Evolutionary conservation across 2,113 vertebrate genomes (phyloP).

Genomic region (Gallinago jamesoni): DNA sequence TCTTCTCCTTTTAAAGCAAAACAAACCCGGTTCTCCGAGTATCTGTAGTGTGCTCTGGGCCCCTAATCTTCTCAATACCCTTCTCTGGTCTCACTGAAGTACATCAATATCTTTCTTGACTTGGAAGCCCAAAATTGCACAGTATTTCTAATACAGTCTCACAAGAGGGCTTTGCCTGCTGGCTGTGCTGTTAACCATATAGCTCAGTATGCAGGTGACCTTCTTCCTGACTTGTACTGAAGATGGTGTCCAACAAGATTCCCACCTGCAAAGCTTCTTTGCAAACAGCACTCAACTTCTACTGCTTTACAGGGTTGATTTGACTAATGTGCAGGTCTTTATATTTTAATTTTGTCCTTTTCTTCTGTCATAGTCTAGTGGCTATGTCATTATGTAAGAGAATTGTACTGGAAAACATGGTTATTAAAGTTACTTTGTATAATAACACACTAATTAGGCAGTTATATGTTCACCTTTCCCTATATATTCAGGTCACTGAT

Average conservation of each 20-base stretch:
- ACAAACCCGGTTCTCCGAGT: background rate
- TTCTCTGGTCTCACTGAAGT: background rate
- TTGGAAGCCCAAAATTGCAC: background rate
- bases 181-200: fast-evolving
- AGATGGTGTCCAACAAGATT: background rate
- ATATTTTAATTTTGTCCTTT: background rate
- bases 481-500: background rate
- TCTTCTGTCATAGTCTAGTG: background rate
- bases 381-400: background rate
- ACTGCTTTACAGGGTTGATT: background rate
- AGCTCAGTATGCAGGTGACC: background rate
- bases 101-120: background rate
- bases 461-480: too few relatives aligned
- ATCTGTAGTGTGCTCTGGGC: background rate
- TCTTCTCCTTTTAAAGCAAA: background rate
- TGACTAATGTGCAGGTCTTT: background rate
- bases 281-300: background rate
- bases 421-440: background rate
- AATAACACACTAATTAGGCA: background rate
- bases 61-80: background rate
- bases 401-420: background rate
- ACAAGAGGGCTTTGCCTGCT: background rate
- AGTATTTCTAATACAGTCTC: background rate
- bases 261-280: background rate
- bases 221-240: background rate